Evolutionary conservation across 1,140 invertebrate species (phyloP).

Genomic region (Sycophila sp.): DNA sequence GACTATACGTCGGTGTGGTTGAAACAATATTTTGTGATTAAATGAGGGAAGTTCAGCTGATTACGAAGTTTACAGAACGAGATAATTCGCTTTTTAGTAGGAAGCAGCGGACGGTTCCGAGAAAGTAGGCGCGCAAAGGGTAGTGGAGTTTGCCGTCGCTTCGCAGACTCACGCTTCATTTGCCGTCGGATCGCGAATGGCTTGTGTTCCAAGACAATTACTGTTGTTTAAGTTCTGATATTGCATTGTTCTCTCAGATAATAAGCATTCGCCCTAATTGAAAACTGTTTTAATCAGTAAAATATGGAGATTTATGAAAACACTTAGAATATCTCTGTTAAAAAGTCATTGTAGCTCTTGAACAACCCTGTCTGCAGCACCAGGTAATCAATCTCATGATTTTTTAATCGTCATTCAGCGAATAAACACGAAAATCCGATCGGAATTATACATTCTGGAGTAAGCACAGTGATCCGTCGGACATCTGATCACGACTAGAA

Average conservation of each 20-base stretch:
- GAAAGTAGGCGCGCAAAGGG: not conserved
- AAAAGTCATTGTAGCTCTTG: too few species aligned
- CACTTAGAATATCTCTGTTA: slow-evolving; percentile 30
- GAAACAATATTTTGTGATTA: not conserved
- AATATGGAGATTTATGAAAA: slow-evolving; percentile 50
- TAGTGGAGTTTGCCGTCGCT: slow-evolving; percentile 6
- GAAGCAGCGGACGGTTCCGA: not conserved
- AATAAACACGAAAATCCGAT: too few species aligned
- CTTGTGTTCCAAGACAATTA: too few species aligned
- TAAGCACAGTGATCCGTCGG: slow-evolving; percentile 4
- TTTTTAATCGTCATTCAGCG: too few species aligned
- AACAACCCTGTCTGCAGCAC: too few species aligned
- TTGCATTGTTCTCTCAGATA: too few species aligned
- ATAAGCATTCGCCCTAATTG: too few species aligned
- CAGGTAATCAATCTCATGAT: too few species aligned
- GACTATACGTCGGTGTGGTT: not conserved
- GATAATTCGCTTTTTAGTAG: not conserved
- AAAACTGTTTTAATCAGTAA: not conserved
- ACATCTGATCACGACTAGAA: not conserved
- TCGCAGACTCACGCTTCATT: too few species aligned
- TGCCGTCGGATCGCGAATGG: slow-evolving; percentile 10
- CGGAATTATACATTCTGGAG: too few species aligned
- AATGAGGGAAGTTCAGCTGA: not conserved
- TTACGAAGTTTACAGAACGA: not conserved
- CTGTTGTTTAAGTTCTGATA: too few species aligned